Percentiles rank a stretch among this genome's conserved stretches.
These are phyloP conservation scores for Oplegnathus fasciatus DNA, from an alignment of 2,113 vertebrate genomes.

Conservation along the genomic window DNA sequence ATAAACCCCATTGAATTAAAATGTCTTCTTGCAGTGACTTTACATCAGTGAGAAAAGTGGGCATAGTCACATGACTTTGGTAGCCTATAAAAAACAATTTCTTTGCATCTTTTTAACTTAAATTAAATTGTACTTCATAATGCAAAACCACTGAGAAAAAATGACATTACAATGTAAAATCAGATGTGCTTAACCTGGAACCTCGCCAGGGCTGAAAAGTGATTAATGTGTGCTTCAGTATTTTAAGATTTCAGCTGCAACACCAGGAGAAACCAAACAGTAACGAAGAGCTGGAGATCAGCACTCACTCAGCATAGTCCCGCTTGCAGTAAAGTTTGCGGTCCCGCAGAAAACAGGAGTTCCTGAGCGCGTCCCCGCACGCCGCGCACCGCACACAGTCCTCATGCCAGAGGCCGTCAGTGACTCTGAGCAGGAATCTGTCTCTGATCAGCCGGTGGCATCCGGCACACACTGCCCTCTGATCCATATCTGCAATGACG, in stretches of 20 bases:
- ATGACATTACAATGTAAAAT: not conserved
- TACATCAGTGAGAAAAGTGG: not conserved
- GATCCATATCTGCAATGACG: conserved; percentile 80
- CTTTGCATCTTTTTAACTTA: not conserved
- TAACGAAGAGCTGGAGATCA: not conserved
- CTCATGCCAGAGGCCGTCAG: conserved; percentile 95
- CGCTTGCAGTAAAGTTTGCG: conserved; percentile 95
- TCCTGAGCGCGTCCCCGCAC: conserved; percentile 91
- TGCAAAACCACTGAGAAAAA: not conserved
- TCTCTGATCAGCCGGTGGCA: conserved; percentile 92
- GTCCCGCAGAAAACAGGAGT: conserved; percentile 94
- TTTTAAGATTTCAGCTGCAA: not conserved
- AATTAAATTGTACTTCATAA: not conserved
- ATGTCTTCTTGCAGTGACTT: not conserved
- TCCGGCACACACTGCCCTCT: conserved; percentile 90
- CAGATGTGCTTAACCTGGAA: not conserved
- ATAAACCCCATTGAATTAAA: not conserved
- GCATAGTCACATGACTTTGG: not conserved
- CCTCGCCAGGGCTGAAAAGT: not conserved
- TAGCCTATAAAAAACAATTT: not conserved
- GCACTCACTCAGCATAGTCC: conserved; percentile 94
- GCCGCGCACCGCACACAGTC: conserved; percentile 91
- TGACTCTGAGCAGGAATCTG: conserved; percentile 93
- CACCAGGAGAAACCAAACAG: not conserved
- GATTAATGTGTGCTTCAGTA: not conserved